phyloP scores from a whole-genome alignment of 2,888 invertebrate genomes.

The Apodemia hepburni region DNA sequence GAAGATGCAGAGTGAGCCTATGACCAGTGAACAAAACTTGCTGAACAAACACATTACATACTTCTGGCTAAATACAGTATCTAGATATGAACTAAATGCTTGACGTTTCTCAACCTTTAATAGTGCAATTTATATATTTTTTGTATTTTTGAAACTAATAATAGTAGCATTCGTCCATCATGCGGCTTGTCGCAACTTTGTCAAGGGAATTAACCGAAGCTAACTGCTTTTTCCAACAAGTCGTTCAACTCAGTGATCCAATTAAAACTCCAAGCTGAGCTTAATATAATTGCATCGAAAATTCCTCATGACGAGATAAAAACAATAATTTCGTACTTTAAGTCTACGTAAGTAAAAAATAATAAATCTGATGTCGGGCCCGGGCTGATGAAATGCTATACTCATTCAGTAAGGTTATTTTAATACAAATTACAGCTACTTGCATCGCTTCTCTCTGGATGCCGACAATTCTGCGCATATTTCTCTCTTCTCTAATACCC shows the following conservation, averaged over 20 bases:
- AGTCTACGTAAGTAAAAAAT: conserved; percentile 70
- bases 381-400: conserved; percentile 71
- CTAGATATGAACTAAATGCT: background rate
- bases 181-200: conserved; percentile 28
- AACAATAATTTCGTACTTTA: conserved; percentile 78
- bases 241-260: conserved; percentile 71
- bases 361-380: conserved; percentile 66
- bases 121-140: conserved; percentile 1
- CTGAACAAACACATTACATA: no score
- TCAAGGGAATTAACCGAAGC: conserved; percentile 42
- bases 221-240: conserved; percentile 52
- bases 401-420: conserved; percentile 74
- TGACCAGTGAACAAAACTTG: no score
- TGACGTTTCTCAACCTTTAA: background rate
- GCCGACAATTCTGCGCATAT: conserved; percentile 77
- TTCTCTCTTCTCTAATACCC: conserved; percentile 62
- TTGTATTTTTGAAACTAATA: conserved; percentile 6
- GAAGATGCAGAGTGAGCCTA: no score
- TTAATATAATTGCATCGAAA: conserved; percentile 76
- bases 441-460: conserved; percentile 65
- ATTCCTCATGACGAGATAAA: conserved; percentile 73
- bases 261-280: conserved; percentile 70
- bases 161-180: conserved; percentile 9
- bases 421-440: conserved; percentile 78
- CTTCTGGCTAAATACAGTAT: no score